Evolutionary conservation across 2,113 vertebrate species (phyloP).

Genomic region (Tragulus kanchil): DNA sequence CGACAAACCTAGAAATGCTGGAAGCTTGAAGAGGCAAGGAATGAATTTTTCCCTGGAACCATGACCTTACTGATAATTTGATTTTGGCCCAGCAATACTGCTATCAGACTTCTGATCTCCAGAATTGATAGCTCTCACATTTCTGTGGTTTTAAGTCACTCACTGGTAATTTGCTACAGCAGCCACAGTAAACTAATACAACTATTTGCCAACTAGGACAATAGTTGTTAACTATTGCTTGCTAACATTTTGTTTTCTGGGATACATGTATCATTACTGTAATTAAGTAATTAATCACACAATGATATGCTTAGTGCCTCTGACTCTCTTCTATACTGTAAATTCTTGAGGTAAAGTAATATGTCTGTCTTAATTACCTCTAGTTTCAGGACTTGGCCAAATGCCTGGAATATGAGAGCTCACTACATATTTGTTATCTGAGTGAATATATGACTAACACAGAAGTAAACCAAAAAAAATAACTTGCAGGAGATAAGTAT

Average conservation of each 20-base stretch:
- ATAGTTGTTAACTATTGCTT: not conserved
- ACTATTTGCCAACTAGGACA: not conserved
- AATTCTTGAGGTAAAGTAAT: not conserved
- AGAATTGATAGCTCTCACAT: not conserved
- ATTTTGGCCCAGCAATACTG: not conserved
- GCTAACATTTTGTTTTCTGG: not conserved
- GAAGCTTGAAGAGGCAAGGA: not conserved
- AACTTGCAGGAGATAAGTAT: not conserved
- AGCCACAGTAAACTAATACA: not conserved
- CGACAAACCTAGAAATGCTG: not conserved
- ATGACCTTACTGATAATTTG: not conserved
- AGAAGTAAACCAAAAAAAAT: not conserved
- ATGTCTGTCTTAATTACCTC: not conserved
- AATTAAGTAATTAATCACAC: not conserved
- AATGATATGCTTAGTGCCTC: not conserved
- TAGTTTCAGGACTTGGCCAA: not conserved
- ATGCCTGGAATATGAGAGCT: not conserved
- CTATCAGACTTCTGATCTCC: not conserved
- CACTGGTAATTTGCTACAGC: not conserved
- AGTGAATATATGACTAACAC: not conserved
- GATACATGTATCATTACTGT: not conserved
- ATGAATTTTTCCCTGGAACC: not conserved
- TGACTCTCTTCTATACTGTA: not conserved
- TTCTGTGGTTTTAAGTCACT: not conserved
- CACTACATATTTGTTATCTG: not conserved